phyloP scores from a whole-genome alignment of 2,888 invertebrate genomes.

The Timema podura region DNA sequence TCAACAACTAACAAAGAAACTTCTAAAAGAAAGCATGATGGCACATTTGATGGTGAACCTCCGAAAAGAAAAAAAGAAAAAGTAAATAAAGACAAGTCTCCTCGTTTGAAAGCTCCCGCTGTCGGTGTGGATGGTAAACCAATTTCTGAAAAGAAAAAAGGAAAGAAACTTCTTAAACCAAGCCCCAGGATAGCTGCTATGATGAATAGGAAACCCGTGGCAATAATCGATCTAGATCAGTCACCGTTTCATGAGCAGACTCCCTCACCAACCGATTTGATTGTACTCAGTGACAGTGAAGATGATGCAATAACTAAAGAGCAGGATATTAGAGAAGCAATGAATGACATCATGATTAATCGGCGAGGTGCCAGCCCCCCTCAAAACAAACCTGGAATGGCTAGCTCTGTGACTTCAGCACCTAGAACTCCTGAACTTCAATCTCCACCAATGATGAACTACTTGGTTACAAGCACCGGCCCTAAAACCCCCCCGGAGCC shows the following conservation, averaged over 20 bases:
- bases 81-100: slow-evolving; percentile 41
- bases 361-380: slow-evolving; percentile 26
- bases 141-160: slow-evolving; percentile 28
- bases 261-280: slow-evolving; percentile 74
- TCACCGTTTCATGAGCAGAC: slow-evolving; percentile 81
- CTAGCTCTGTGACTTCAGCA: slow-evolving; percentile 27
- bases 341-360: slow-evolving; percentile 16
- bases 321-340: slow-evolving; percentile 13
- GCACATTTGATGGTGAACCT: slow-evolving; percentile 39
- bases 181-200: slow-evolving; percentile 41
- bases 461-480: slow-evolving; percentile 49
- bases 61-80: slow-evolving; percentile 36
- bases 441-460: slow-evolving; percentile 32
- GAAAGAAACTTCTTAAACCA: slow-evolving; percentile 26
- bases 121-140: slow-evolving; percentile 22
- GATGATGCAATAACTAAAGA: slow-evolving; percentile 40
- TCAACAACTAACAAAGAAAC: slow-evolving; percentile 19
- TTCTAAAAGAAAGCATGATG: slow-evolving; percentile 36
- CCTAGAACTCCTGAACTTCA: slow-evolving; percentile 34
- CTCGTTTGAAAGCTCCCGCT: slow-evolving; percentile 24
- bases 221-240: slow-evolving; percentile 79
- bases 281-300: slow-evolving; percentile 77
- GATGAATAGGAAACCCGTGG: slow-evolving; percentile 66
- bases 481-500: slow-evolving; percentile 75
- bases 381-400: slow-evolving; percentile 24